These are phyloP conservation scores for Globicephala melas DNA, from an alignment of 2,113 vertebrate species.

Conservation along the genomic window DNA sequence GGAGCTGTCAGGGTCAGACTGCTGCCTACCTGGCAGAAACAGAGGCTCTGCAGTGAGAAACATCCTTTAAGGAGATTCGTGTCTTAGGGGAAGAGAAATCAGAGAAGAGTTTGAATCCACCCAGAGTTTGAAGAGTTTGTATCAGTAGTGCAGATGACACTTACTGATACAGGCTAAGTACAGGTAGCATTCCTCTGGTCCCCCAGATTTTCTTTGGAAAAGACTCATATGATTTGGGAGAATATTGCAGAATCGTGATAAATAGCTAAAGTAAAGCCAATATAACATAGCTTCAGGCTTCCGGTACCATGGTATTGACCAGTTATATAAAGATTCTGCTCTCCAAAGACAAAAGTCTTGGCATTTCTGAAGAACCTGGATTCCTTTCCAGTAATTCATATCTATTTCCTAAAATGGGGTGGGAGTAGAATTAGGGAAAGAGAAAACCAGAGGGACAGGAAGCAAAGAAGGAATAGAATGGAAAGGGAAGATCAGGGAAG, in stretches of 20 bases:
- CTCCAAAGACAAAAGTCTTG: background rate
- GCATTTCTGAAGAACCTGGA: background rate
- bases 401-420: background rate
- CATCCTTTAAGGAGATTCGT: background rate
- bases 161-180: background rate
- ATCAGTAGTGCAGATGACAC: background rate
- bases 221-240: background rate
- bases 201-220: background rate
- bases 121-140: background rate
- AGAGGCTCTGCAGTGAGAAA: background rate
- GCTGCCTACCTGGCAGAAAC: background rate
- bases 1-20: background rate
- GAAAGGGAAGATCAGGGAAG: background rate
- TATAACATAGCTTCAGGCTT: background rate
- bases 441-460: background rate
- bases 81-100: background rate
- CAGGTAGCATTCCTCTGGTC: background rate
- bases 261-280: background rate
- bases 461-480: background rate
- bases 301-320: too few relatives aligned
- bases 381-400: background rate
- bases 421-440: background rate
- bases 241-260: background rate
- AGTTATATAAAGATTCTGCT: background rate
- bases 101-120: background rate